Conservation (phyloP, 1,140 invertebrate species). For the Cydia splendana region DNA sequence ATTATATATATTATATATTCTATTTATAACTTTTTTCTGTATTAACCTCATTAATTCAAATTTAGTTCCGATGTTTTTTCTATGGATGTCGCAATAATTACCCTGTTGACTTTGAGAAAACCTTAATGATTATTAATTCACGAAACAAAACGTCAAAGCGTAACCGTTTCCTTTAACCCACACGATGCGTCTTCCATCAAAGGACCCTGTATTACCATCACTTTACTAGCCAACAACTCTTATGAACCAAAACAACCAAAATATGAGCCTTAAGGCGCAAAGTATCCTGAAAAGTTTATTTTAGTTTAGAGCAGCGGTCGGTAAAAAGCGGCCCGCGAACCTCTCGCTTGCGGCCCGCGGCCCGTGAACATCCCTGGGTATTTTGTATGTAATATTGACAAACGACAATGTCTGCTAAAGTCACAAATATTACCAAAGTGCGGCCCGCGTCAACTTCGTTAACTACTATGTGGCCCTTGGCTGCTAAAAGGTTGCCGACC, state of each 20-base stretch:
- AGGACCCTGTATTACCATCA: neutral
- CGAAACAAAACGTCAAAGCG: constrained; percentile 20
- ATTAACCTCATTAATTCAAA: neutral
- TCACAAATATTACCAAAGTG: too few species aligned
- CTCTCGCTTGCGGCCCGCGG: too few species aligned
- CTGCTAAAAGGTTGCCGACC: too few species aligned
- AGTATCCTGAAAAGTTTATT: too few species aligned
- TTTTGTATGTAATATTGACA: too few species aligned
- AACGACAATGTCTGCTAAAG: too few species aligned
- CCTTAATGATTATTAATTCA: constrained; percentile 15
- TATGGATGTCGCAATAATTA: constrained; percentile 10
- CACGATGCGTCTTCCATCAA: constrained; percentile 47
- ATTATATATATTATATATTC: too few species aligned
- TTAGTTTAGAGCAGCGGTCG: too few species aligned
- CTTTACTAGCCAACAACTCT: neutral
- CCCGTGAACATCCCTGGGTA: too few species aligned
- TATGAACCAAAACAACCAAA: neutral
- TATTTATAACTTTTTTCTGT: neutral
- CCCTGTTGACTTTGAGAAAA: constrained; percentile 18
- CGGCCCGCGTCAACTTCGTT: too few species aligned
- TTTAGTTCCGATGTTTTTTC: neutral
- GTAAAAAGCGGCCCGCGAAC: too few species aligned
- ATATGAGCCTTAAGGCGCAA: neutral
- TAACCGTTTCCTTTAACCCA: constrained; percentile 1
- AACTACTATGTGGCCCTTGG: too few species aligned